A percentile compares a stretch with the other conserved stretches of the same genome.
Evolutionary conservation across 1,140 invertebrate species (phyloP).

Genomic region (Zeugodacus cucurbitae): DNA sequence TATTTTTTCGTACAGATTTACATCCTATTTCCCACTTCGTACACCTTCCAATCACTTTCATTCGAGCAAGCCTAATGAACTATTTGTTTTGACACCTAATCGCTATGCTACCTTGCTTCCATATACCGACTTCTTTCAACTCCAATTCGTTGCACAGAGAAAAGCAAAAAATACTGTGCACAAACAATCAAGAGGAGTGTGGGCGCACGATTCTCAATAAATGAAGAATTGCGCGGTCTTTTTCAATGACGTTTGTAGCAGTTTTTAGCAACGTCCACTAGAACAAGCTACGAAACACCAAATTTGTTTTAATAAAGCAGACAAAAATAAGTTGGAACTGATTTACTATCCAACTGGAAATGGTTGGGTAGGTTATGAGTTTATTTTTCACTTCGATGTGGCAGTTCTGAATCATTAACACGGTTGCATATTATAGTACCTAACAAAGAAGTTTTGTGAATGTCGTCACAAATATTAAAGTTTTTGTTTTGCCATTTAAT

Average conservation of each 20-base stretch:
- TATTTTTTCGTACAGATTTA: conserved; percentile 14
- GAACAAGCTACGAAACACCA: not conserved
- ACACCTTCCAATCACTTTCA: not conserved
- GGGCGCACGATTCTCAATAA: too few relatives aligned
- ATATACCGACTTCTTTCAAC: not conserved
- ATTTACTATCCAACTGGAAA: not conserved
- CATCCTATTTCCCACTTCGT: not conserved
- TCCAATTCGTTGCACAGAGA: not conserved
- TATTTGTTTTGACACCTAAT: conserved; percentile 1
- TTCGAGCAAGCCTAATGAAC: not conserved
- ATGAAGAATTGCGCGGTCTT: not conserved
- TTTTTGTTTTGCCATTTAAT: too few relatives aligned
- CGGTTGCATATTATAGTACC: too few relatives aligned
- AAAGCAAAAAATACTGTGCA: not conserved
- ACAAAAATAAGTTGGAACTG: not conserved
- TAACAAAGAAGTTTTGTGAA: too few relatives aligned
- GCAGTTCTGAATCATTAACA: too few relatives aligned
- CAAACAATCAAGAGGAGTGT: not conserved
- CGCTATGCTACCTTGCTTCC: not conserved
- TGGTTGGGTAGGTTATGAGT: not conserved
- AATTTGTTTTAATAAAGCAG: not conserved
- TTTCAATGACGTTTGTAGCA: not conserved
- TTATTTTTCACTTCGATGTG: not conserved
- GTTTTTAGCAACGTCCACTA: not conserved
- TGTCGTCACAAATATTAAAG: too few relatives aligned